Conservation (phyloP, 2,113 vertebrate genomes). For the Onychostoma macrolepis region DNA sequence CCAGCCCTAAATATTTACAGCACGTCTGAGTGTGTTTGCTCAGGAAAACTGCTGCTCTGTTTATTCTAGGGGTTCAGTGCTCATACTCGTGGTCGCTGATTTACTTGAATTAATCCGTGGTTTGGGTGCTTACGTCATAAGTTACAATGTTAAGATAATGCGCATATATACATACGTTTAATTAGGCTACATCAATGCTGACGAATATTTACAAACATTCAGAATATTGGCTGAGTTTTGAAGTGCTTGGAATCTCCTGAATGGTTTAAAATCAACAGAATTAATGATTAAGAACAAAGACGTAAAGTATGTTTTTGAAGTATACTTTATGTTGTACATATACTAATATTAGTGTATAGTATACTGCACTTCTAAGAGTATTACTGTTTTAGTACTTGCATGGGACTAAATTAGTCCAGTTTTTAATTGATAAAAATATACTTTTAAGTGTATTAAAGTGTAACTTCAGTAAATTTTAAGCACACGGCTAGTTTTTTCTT, state of each 20-base stretch:
- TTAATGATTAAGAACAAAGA: not conserved
- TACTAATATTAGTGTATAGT: not conserved
- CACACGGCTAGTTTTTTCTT: not conserved
- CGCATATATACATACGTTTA: not conserved
- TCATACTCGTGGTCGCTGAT: not conserved
- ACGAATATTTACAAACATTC: not conserved
- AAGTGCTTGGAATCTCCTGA: not conserved
- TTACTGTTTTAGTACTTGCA: no score
- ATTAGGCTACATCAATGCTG: not conserved
- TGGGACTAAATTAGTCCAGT: no score
- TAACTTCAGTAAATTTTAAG: not conserved
- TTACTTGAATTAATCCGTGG: not conserved
- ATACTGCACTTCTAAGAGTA: no score
- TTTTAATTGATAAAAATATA: not conserved
- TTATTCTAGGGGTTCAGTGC: conserved; percentile 12
- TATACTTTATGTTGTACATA: not conserved
- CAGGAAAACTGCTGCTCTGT: not conserved
- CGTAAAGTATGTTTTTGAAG: not conserved
- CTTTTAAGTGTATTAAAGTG: not conserved
- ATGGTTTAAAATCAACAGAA: not conserved
- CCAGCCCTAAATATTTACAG: conserved; percentile 34
- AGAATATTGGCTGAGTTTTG: not conserved
- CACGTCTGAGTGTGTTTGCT: conserved; percentile 8
- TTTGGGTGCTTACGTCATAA: not conserved
- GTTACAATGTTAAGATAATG: conserved; percentile 1